A percentile compares a stretch with the other conserved stretches of the same genome.
These are phyloP conservation scores for Drosophila kokeensis DNA, from an alignment of 2,888 invertebrate species.

Conservation along the genomic window DNA sequence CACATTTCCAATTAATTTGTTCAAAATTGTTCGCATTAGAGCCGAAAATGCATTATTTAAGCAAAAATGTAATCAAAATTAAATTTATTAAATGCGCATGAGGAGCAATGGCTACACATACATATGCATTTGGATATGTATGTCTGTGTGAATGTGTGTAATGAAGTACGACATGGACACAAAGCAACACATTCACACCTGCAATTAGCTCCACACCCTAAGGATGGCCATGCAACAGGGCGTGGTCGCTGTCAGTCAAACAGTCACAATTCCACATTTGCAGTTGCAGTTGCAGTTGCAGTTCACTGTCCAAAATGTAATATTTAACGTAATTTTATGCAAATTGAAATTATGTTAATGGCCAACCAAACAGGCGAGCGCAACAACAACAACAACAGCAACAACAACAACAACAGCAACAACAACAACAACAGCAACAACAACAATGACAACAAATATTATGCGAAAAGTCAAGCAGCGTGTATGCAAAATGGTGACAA, in stretches of 20 bases:
- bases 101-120: neutral
- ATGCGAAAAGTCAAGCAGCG: slow-evolving; percentile 49
- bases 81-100: slow-evolving; percentile 52
- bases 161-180: slow-evolving; percentile 61
- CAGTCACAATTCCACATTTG: slow-evolving; percentile 18
- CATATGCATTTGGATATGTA: neutral
- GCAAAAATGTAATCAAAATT: slow-evolving; percentile 69
- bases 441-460: slow-evolving; percentile 46
- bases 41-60: slow-evolving; percentile 51
- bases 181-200: slow-evolving; percentile 71
- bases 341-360: slow-evolving; percentile 81
- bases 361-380: slow-evolving; percentile 36
- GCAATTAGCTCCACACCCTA: slow-evolving; percentile 57
- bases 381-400: slow-evolving; percentile 22
- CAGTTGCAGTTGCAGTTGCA: slow-evolving; percentile 30
- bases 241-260: slow-evolving; percentile 50
- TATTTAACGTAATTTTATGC: slow-evolving; percentile 78
- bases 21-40: slow-evolving; percentile 41
- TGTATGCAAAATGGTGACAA: slow-evolving; percentile 52
- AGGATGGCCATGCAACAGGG: slow-evolving; percentile 1
- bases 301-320: slow-evolving; percentile 66
- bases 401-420: slow-evolving; percentile 34
- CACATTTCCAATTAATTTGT: slow-evolving; percentile 57
- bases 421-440: slow-evolving; percentile 18
- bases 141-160: slow-evolving; percentile 22